These are phyloP conservation scores for Tipula helvola DNA, from an alignment of 2,888 invertebrate genomes.

Conservation along the genomic window DNA sequence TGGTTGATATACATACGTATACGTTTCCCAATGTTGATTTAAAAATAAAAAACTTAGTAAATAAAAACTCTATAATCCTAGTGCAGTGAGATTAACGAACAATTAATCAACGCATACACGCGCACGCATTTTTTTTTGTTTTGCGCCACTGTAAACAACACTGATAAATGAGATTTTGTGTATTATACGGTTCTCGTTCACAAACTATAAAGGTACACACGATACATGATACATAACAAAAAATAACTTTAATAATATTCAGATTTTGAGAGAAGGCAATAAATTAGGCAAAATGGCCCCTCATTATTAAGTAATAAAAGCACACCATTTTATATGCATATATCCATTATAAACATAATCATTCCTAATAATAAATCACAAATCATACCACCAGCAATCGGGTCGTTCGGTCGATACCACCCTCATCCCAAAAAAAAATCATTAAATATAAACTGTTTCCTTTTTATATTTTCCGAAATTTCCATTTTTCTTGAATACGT, in stretches of 20 bases:
- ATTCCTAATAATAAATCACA: background rate
- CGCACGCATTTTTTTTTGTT: background rate
- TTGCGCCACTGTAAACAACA: background rate
- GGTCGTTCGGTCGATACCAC: background rate
- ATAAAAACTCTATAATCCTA: background rate
- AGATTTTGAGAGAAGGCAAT: background rate
- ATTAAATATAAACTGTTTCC: background rate
- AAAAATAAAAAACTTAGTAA: background rate
- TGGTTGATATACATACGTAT: background rate
- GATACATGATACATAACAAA: background rate
- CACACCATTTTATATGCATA: background rate
- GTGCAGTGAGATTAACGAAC: background rate
- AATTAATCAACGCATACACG: background rate
- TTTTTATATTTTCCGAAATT: background rate
- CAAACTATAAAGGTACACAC: background rate
- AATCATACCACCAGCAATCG: background rate
- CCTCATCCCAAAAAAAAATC: background rate
- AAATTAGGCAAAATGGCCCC: background rate
- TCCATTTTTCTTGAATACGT: background rate
- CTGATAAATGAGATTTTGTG: background rate
- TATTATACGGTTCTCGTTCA: background rate
- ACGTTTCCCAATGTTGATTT: background rate
- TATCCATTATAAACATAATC: background rate
- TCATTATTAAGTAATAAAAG: conserved; percentile 4
- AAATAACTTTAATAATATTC: background rate